phyloP scores from a whole-genome alignment of 2,797 vertebrate genomes.

The Anas georgica region DNA sequence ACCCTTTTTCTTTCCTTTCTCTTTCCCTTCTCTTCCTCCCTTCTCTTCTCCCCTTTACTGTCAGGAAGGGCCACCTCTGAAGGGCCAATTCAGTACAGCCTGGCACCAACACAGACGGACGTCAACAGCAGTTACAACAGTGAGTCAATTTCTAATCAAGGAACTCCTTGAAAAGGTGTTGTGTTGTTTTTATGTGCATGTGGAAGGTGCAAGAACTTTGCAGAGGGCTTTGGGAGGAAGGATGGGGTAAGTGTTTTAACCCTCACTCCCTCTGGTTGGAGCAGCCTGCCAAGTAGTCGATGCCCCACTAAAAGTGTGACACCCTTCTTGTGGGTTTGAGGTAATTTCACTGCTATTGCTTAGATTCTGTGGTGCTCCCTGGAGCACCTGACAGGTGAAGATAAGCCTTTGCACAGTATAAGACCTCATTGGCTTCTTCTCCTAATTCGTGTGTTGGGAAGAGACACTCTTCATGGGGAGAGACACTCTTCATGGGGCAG shows the following conservation, averaged over 20 bases:
- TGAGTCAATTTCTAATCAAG: conserved; percentile 68
- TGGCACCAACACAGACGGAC: conserved; percentile 69
- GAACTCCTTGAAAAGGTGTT: not conserved
- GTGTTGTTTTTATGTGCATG: not conserved
- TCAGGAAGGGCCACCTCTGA: conserved; percentile 78
- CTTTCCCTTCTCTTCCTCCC: not conserved
- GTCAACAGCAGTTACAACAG: conserved; percentile 64
- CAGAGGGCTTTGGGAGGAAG: not conserved
- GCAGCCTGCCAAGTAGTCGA: not conserved
- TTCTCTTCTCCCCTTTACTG: conserved; percentile 70
- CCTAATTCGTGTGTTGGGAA: not conserved
- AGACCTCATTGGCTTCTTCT: not conserved
- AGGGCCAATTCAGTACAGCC: conserved; percentile 71
- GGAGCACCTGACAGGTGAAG: not conserved
- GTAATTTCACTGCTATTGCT: not conserved
- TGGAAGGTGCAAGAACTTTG: not conserved
- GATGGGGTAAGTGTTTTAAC: not conserved
- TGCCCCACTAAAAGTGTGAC: not conserved
- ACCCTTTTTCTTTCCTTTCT: conserved; percentile 8
- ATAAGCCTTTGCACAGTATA: not conserved
- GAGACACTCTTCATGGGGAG: not conserved
- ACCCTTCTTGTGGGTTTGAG: not conserved
- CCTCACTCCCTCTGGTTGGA: not conserved
- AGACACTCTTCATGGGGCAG: not conserved
- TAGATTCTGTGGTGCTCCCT: not conserved